phyloP scores from a whole-genome alignment of 2,888 invertebrate species.

The Erebia palarica region DNA sequence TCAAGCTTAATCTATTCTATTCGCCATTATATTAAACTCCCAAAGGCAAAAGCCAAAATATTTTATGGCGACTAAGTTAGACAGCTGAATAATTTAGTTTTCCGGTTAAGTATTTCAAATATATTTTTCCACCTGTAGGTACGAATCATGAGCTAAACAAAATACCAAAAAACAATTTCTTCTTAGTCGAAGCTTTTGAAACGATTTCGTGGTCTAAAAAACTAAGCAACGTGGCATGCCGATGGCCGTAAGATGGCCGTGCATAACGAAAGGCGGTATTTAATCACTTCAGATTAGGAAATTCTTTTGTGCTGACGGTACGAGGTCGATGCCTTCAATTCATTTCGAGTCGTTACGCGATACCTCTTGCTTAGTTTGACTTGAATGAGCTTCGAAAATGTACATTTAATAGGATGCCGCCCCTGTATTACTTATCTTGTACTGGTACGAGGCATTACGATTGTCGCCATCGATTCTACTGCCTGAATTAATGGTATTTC shows the following conservation, averaged over 20 bases:
- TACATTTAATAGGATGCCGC: constrained; percentile 36
- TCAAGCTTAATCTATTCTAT: not conserved
- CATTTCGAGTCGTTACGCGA: constrained; percentile 28
- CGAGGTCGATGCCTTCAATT: constrained; percentile 39
- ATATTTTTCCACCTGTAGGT: constrained; percentile 2
- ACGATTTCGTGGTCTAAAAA: constrained; percentile 17
- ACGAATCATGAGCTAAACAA: constrained; percentile 2
- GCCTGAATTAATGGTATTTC: no score
- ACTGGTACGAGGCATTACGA: not conserved
- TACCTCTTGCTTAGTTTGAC: constrained; percentile 17
- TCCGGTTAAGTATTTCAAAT: constrained; percentile 1
- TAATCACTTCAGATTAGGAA: constrained; percentile 35
- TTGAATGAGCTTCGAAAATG: constrained; percentile 35
- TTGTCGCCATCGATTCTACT: not conserved
- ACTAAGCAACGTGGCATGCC: constrained; percentile 16
- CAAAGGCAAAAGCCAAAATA: not conserved
- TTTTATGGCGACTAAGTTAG: not conserved
- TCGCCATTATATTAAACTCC: not conserved
- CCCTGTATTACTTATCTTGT: not conserved
- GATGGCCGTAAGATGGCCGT: constrained; percentile 30
- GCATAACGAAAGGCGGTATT: constrained; percentile 36
- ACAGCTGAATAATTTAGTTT: constrained; percentile 6
- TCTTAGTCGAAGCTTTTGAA: constrained; percentile 15
- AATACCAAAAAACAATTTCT: constrained; percentile 12
- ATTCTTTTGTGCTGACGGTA: constrained; percentile 38